Conservation (phyloP, 2,888 invertebrate genomes). For the Macroteleia sp. region DNA sequence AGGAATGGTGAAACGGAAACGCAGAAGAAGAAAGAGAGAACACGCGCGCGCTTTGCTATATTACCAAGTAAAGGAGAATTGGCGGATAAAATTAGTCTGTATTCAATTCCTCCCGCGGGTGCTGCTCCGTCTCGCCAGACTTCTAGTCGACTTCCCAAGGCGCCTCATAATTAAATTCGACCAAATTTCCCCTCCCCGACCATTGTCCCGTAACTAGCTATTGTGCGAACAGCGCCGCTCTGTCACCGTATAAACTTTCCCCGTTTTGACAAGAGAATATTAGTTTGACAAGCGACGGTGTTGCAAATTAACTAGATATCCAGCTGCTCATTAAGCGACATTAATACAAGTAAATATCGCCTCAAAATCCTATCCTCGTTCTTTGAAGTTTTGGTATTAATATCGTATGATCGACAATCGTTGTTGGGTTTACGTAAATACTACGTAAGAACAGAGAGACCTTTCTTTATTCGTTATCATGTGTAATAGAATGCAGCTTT, state of each 20-base stretch:
- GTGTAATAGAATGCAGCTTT: no score
- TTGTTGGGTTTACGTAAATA: slow-evolving; percentile 1
- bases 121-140: slow-evolving; percentile 70
- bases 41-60: slow-evolving; percentile 64
- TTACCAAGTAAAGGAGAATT: slow-evolving; percentile 71
- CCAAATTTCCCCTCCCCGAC: slow-evolving; percentile 80
- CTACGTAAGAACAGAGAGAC: no score
- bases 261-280: slow-evolving; percentile 63
- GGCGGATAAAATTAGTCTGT: slow-evolving; percentile 82
- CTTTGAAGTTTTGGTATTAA: slow-evolving; percentile 20
- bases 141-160: slow-evolving; percentile 79
- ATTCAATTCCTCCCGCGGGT: slow-evolving; percentile 82
- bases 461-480: no score
- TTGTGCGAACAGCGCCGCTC: slow-evolving; percentile 78
- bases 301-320: slow-evolving; percentile 56
- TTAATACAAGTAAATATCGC: slow-evolving; percentile 45
- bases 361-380: slow-evolving; percentile 7
- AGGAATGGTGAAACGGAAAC: slow-evolving; percentile 9
- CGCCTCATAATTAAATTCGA: slow-evolving; percentile 84
- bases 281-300: slow-evolving; percentile 57
- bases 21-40: slow-evolving; percentile 41
- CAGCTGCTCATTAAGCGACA: slow-evolving; percentile 47
- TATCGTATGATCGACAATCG: slow-evolving; percentile 23
- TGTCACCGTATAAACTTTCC: slow-evolving; percentile 76
- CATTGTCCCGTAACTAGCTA: slow-evolving; percentile 84